A percentile compares a stretch with the other conserved stretches of the same genome.
Conservation (phyloP, 2,113 vertebrate species). For the Chionodraco myersi region DNA sequence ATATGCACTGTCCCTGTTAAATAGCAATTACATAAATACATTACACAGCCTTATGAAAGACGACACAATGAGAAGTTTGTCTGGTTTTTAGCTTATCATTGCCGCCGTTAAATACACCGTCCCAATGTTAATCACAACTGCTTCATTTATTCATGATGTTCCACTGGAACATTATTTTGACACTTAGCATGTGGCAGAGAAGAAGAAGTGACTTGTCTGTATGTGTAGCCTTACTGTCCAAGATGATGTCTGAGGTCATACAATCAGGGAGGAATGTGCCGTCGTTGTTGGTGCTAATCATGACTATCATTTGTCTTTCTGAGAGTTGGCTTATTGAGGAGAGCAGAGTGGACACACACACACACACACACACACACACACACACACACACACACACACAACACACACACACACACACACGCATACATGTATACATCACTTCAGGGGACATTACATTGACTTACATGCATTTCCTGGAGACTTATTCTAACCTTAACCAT, state of each 20-base stretch:
- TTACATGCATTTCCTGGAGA: too few species aligned
- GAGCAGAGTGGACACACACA: constrained; percentile 26
- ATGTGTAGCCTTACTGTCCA: background rate
- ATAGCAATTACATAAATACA: background rate
- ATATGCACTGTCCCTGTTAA: background rate
- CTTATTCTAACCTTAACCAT: too few species aligned
- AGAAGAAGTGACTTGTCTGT: constrained; percentile 21
- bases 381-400: background rate
- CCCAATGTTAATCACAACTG: constrained; percentile 22
- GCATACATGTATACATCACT: too few species aligned
- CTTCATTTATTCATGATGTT: constrained; percentile 45
- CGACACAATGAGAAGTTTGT: background rate
- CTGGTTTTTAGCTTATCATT: constrained; percentile 4
- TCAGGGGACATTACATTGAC: too few species aligned
- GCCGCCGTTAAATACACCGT: constrained; percentile 22
- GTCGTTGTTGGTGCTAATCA: constrained; percentile 31
- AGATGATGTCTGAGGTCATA: constrained; percentile 13
- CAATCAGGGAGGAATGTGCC: constrained; percentile 11
- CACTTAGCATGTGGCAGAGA: constrained; percentile 6
- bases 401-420: too few species aligned
- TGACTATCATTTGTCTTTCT: constrained; percentile 31
- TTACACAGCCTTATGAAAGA: background rate
- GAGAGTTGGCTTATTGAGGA: constrained; percentile 37
- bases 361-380: background rate
- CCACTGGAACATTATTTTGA: constrained; percentile 27